Conservation (phyloP, 2,797 vertebrate genomes). For the Melanotaenia trifasciata region DNA sequence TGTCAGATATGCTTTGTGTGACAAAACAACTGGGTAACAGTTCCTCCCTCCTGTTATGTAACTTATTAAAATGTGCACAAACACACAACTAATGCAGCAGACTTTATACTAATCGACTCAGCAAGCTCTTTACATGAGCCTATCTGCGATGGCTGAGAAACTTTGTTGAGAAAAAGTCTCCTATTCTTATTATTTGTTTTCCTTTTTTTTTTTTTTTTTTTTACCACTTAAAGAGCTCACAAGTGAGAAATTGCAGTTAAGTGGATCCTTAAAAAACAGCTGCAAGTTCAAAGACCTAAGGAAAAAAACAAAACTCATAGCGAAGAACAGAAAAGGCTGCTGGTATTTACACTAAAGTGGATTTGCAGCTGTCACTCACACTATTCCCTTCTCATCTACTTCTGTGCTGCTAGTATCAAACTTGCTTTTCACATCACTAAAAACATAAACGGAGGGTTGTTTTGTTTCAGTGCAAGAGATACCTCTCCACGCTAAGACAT, state of each 20-base stretch:
- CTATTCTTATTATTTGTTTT: slow-evolving; percentile 1
- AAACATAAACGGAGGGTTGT: slow-evolving; percentile 45
- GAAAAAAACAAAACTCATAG: neutral
- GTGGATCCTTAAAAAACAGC: neutral
- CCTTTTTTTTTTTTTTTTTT: slow-evolving; percentile 1
- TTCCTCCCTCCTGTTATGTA: slow-evolving; percentile 22
- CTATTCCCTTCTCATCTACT: slow-evolving; percentile 4
- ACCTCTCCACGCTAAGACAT: slow-evolving; percentile 29
- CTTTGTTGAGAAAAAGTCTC: neutral
- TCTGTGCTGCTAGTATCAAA: slow-evolving; percentile 17
- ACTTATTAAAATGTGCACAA: slow-evolving; percentile 5
- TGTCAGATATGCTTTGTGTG: neutral
- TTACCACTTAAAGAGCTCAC: neutral
- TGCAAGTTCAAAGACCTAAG: neutral
- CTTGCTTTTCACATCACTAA: slow-evolving; percentile 49
- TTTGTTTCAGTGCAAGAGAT: slow-evolving; percentile 42
- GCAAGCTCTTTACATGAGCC: neutral
- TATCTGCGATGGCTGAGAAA: neutral
- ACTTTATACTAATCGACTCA: neutral
- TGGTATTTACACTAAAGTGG: slow-evolving; percentile 26
- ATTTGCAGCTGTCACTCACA: slow-evolving; percentile 25
- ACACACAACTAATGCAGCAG: slow-evolving; percentile 2
- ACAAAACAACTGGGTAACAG: slow-evolving; percentile 1
- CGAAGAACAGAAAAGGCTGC: slow-evolving; percentile 8
- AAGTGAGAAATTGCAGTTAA: neutral